Evolutionary conservation across 2,113 vertebrate species (phyloP).

Genomic region (Trogon melanurus): DNA sequence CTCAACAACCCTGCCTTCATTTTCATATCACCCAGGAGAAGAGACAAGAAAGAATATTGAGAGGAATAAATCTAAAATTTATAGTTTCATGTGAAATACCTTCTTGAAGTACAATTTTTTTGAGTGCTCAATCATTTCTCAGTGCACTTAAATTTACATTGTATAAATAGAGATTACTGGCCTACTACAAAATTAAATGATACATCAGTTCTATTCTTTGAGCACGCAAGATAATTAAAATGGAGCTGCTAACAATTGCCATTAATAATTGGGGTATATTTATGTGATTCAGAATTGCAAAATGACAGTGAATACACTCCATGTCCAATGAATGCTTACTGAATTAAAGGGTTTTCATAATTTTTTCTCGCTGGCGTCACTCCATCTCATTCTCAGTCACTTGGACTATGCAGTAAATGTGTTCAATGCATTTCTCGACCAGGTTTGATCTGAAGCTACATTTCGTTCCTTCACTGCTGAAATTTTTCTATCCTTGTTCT

Average conservation of each 20-base stretch:
- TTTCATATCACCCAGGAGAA: not conserved
- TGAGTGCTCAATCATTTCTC: not conserved
- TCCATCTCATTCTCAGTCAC: not conserved
- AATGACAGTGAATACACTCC: not conserved
- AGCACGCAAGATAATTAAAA: not conserved
- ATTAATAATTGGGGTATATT: constrained; percentile 5
- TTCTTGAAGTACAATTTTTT: not conserved
- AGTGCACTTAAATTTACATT: not conserved
- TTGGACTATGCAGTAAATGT: not conserved
- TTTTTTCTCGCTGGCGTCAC: not conserved
- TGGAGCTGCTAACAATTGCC: not conserved
- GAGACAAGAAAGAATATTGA: not conserved
- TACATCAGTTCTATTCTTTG: not conserved
- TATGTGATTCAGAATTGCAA: not conserved
- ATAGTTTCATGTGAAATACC: not conserved
- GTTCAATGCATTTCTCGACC: not conserved
- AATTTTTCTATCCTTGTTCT: not conserved
- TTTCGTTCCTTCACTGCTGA: not conserved
- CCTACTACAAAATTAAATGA: not conserved
- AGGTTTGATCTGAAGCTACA: not conserved
- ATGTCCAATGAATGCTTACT: not conserved
- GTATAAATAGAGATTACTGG: not conserved
- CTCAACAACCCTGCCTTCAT: not conserved
- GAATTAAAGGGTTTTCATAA: not conserved
- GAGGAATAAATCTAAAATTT: not conserved